Evolutionary conservation across 2,888 invertebrate species (phyloP).

Genomic region (Drosophila borealis): DNA sequence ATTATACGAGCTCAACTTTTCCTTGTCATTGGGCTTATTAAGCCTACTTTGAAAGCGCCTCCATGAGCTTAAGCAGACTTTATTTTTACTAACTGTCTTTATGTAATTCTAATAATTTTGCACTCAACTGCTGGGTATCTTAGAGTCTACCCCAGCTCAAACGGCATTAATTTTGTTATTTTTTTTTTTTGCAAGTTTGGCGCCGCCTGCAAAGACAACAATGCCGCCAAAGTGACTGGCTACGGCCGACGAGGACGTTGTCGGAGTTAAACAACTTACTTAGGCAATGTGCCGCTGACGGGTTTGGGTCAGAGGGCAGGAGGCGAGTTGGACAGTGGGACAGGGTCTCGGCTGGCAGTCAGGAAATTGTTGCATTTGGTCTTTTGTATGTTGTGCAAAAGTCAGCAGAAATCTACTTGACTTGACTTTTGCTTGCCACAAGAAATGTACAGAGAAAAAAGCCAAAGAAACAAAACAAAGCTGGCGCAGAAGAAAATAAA

Average conservation of each 20-base stretch:
- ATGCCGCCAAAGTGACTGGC: conserved; percentile 46
- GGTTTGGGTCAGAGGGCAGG: conserved; percentile 4
- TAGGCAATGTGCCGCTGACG: conserved; percentile 51
- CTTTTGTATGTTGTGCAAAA: conserved; percentile 71
- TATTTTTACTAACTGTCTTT: too few species aligned
- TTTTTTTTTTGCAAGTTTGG: conserved; percentile 56
- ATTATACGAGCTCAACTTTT: neutral
- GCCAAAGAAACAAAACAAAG: conserved; percentile 26
- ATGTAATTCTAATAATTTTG: too few species aligned
- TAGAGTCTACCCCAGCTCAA: neutral
- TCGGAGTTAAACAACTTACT: conserved; percentile 80
- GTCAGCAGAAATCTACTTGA: conserved; percentile 77
- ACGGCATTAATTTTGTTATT: neutral
- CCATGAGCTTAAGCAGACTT: neutral
- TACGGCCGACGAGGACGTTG: conserved; percentile 50
- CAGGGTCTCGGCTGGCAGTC: conserved; percentile 45
- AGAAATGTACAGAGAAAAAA: conserved; percentile 36
- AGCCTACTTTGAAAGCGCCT: too few species aligned
- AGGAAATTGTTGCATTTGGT: conserved; percentile 79
- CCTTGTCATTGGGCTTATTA: too few species aligned
- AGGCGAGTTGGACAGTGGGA: neutral
- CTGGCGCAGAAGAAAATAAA: conserved; percentile 6
- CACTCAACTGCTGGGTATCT: conserved; percentile 19
- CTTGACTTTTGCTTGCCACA: conserved; percentile 79
- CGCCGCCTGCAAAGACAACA: conserved; percentile 78